Conservation (phyloP, 2,888 invertebrate genomes). For the Caenorhabditis parvicauda region DNA sequence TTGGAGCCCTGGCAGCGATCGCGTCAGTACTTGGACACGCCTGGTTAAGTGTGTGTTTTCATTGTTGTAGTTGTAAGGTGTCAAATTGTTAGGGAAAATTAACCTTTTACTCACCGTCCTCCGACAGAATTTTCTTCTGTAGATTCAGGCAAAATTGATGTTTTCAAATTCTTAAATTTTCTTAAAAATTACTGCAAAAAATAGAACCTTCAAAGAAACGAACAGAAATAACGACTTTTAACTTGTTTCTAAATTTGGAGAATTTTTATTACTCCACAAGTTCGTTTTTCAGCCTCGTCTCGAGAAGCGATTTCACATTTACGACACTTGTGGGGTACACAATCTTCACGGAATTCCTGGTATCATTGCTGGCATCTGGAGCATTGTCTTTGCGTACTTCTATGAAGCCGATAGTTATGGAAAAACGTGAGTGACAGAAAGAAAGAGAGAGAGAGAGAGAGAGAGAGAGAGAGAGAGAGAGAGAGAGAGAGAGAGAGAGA, state of each 20-base stretch:
- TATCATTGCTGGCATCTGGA: conserved; percentile 73
- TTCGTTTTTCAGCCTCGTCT: conserved; percentile 62
- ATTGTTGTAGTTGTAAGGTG: no score
- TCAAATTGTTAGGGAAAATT: no score
- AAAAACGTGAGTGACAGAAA: conserved; percentile 41
- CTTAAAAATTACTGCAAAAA: not conserved
- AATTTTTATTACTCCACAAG: not conserved
- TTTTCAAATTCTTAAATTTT: no score
- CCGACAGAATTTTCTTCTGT: no score
- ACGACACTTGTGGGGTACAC: conserved; percentile 90
- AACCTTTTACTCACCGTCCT: not conserved
- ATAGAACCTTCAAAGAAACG: not conserved
- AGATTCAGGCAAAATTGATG: no score
- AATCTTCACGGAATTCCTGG: conserved; percentile 96
- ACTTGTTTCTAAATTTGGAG: not conserved
- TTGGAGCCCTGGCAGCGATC: conserved; percentile 57
- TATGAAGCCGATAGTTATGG: conserved; percentile 44
- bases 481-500: no score
- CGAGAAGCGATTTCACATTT: conserved; percentile 69
- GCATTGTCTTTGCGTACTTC: conserved; percentile 41
- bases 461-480: no score
- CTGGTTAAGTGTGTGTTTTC: conserved; percentile 50
- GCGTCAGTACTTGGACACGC: conserved; percentile 61
- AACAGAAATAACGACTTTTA: not conserved
- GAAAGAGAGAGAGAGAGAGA: no score